A percentile compares a stretch with the other conserved stretches of the same genome.
Evolutionary conservation across 2,888 invertebrate species (phyloP).

Genomic region (Pseudococcus viburni): DNA sequence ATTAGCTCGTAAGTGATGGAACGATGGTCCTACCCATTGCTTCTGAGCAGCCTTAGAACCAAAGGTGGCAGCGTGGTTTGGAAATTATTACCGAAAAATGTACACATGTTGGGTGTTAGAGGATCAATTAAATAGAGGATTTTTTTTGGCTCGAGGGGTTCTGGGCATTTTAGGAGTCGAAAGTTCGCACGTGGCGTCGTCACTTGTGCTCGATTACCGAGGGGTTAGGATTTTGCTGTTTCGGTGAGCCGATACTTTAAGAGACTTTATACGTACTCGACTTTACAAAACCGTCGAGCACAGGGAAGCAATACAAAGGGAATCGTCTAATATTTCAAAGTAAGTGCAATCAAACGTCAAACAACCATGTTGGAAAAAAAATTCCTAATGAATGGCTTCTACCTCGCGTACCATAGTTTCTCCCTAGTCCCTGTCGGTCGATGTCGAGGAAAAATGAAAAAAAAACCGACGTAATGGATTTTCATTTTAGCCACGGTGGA

Average conservation of each 20-base stretch:
- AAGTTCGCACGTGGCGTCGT: background rate
- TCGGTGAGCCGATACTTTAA: conserved; percentile 14
- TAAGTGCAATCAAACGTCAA: conserved; percentile 52
- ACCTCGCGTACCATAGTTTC: background rate
- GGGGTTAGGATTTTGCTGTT: too few species aligned
- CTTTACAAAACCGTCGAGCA: background rate
- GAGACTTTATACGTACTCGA: conserved; percentile 4
- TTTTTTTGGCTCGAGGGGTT: background rate
- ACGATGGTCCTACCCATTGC: background rate
- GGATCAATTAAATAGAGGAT: background rate
- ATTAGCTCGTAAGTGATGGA: conserved; percentile 33
- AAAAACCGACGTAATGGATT: background rate
- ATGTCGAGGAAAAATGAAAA: too few species aligned
- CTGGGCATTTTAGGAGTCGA: too few species aligned
- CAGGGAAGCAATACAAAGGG: conserved; percentile 34
- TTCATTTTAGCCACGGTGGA: background rate
- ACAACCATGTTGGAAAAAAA: conserved; percentile 2
- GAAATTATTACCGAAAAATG: conserved; percentile 7
- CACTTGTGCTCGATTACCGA: background rate
- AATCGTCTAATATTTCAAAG: conserved; percentile 57
- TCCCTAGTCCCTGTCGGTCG: background rate
- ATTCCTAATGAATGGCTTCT: conserved; percentile 46
- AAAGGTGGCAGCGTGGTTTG: background rate
- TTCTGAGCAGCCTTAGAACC: background rate
- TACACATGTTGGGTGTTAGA: background rate